Percentiles rank a stretch among this genome's conserved stretches.
Evolutionary conservation across 2,888 invertebrate genomes (phyloP).

Genomic region (Diadromus collaris): DNA sequence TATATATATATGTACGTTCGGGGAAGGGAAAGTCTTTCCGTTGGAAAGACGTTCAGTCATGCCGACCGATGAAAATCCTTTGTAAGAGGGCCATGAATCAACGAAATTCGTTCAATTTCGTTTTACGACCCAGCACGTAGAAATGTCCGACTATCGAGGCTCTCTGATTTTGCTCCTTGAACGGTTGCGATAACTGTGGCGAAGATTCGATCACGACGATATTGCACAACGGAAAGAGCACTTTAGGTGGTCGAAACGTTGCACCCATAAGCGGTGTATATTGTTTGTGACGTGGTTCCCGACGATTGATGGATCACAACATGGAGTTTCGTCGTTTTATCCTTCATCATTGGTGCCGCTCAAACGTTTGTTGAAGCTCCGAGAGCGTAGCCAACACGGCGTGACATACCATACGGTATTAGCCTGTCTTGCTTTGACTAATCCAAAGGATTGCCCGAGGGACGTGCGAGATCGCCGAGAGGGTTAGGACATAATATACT

Average conservation of each 20-base stretch:
- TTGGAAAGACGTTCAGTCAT: constrained; percentile 1
- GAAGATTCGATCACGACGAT: background rate
- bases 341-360: background rate
- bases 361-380: background rate
- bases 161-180: background rate
- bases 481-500: background rate
- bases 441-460: constrained; percentile 14
- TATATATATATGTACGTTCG: background rate
- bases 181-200: background rate
- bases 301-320: constrained; percentile 3
- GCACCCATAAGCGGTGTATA: background rate
- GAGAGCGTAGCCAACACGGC: background rate
- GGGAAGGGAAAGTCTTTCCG: constrained; percentile 10
- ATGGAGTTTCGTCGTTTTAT: background rate
- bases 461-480: background rate
- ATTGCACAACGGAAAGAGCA: background rate
- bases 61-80: constrained; percentile 17
- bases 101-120: constrained; percentile 18
- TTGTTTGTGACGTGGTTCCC: background rate
- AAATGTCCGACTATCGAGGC: background rate
- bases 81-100: constrained; percentile 21
- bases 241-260: background rate
- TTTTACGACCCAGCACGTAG: constrained; percentile 18
- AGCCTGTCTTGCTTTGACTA: background rate
- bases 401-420: background rate